Conservation (phyloP, 2,888 invertebrate genomes). For the Rhamphomyia laevipes region DNA sequence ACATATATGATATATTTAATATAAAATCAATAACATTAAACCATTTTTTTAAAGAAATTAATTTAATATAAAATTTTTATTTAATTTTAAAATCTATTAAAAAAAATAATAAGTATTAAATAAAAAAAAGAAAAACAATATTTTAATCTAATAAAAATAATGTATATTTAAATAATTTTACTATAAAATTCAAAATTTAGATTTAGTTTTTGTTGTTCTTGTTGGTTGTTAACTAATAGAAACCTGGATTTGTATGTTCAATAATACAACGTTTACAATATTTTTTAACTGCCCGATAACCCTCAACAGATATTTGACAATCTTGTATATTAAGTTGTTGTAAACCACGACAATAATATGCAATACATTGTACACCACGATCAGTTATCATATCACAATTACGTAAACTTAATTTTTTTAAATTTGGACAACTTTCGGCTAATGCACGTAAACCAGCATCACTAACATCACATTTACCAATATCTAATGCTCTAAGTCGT, state of each 20-base stretch:
- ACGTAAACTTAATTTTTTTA: constrained; percentile 78
- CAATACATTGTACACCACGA: constrained; percentile 74
- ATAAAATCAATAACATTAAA: no score
- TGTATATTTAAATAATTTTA: background rate
- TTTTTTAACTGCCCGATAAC: constrained; percentile 82
- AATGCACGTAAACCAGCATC: constrained; percentile 78
- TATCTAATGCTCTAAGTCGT: constrained; percentile 72
- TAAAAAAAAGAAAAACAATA: no score
- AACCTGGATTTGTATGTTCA: constrained; percentile 90
- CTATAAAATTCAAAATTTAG: background rate
- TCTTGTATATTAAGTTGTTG: constrained; percentile 90
- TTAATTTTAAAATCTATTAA: no score
- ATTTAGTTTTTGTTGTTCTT: background rate
- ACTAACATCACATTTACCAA: constrained; percentile 88
- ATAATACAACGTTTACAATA: constrained; percentile 88
- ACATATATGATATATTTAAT: no score
- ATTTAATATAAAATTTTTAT: no score
- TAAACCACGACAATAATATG: constrained; percentile 79
- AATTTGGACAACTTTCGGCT: constrained; percentile 79
- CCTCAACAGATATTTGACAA: constrained; percentile 78
- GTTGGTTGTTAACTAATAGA: constrained; percentile 46
- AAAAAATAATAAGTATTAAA: no score
- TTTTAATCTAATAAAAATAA: background rate
- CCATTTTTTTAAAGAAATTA: no score
- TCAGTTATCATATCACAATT: constrained; percentile 88